Conservation (phyloP, 2,888 invertebrate genomes). For the Lasioglossum zephyrum region DNA sequence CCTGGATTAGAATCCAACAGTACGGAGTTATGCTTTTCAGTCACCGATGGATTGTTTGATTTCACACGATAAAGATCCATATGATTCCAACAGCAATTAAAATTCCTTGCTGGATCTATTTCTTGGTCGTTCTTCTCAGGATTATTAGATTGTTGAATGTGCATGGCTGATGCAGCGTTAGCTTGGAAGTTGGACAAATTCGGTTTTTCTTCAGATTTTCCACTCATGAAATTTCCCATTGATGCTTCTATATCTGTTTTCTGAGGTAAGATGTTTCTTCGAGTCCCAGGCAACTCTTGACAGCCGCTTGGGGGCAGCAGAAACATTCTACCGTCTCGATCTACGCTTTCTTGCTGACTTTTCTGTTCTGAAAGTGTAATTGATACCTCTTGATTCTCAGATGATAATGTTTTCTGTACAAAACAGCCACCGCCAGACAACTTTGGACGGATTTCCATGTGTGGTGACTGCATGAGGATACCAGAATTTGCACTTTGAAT, state of each 20-base stretch:
- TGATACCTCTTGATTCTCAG: conserved; percentile 49
- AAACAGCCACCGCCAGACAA: conserved; percentile 72
- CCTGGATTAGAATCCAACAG: conserved; percentile 49
- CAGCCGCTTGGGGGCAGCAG: conserved; percentile 77
- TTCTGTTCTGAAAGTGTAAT: conserved; percentile 8
- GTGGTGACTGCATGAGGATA: conserved; percentile 69
- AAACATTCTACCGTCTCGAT: conserved; percentile 36
- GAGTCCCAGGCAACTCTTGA: conserved; percentile 78
- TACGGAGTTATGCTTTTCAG: conserved; percentile 45
- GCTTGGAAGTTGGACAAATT: conserved; percentile 32
- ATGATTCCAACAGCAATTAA: conserved; percentile 51
- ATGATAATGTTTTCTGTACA: conserved; percentile 68
- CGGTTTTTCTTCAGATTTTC: conserved; percentile 4
- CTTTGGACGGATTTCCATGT: conserved; percentile 76
- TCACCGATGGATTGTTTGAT: background rate
- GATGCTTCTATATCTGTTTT: conserved; percentile 1
- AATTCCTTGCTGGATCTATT: background rate
- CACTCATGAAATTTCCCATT: background rate
- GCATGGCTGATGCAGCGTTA: conserved; percentile 22
- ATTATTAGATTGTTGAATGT: conserved; percentile 23
- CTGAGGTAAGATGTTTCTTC: conserved; percentile 46
- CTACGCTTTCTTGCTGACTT: conserved; percentile 11
- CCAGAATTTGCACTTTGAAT: conserved; percentile 72
- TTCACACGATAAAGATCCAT: conserved; percentile 48
- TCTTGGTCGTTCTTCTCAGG: conserved; percentile 10